These are phyloP conservation scores for Drosophila yooni DNA, from an alignment of 2,888 invertebrate species.

Conservation along the genomic window DNA sequence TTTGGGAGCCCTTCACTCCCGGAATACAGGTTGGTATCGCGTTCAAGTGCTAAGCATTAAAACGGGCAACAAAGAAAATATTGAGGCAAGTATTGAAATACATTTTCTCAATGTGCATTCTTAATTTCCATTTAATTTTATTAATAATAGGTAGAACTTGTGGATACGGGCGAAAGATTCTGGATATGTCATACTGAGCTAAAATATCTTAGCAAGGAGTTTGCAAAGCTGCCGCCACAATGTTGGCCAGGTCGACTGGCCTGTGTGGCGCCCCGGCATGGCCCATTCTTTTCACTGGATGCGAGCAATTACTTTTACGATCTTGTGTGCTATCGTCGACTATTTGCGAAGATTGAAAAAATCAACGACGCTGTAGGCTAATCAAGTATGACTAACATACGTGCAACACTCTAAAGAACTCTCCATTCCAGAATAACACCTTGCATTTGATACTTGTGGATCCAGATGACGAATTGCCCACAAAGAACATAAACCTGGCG, in stretches of 20 bases:
- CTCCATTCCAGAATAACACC: conserved; percentile 60
- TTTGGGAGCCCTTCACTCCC: conserved; percentile 68
- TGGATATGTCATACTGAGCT: conserved; percentile 65
- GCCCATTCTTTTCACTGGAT: conserved; percentile 67
- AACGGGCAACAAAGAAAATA: conserved; percentile 38
- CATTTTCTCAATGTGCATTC: background rate
- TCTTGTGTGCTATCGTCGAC: conserved; percentile 62
- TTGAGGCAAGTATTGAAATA: conserved; percentile 62
- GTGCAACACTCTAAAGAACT: background rate
- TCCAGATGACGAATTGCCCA: conserved; percentile 20
- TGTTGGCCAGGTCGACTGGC: conserved; percentile 74
- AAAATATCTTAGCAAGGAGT: conserved; percentile 71
- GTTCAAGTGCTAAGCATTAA: conserved; percentile 67
- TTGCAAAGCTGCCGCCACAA: conserved; percentile 75
- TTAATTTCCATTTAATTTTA: background rate
- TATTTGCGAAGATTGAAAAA: conserved; percentile 75
- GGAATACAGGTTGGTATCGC: conserved; percentile 76
- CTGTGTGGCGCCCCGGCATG: conserved; percentile 67
- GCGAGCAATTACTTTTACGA: conserved; percentile 70
- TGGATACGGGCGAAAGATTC: conserved; percentile 80
- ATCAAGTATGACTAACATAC: background rate
- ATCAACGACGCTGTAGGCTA: conserved; percentile 63
- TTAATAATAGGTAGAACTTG: conserved; percentile 67
- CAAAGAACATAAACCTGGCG: conserved; percentile 39
- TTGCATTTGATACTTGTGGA: conserved; percentile 77